A percentile compares a stretch with the other conserved stretches of the same genome.
These are phyloP conservation scores for Carcina quercana DNA, from an alignment of 2,888 invertebrate genomes.

Conservation along the genomic window DNA sequence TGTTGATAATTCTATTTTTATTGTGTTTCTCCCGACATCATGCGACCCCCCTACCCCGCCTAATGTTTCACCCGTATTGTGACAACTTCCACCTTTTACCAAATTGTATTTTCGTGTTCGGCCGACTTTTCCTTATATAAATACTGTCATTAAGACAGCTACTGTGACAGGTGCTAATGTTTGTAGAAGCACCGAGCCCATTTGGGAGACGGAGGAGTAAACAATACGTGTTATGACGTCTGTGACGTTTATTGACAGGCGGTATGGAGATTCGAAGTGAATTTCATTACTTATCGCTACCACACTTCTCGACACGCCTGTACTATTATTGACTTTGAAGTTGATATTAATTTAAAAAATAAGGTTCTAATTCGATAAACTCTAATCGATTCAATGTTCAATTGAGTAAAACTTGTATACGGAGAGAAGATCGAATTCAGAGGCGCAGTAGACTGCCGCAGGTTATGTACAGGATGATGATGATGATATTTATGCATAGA, in stretches of 20 bases:
- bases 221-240: slow-evolving; percentile 41
- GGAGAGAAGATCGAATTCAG: too few species aligned
- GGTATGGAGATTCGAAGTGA: slow-evolving; percentile 22
- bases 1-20: slow-evolving; percentile 5
- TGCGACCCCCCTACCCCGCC: slow-evolving; percentile 37
- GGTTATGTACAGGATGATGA: too few species aligned
- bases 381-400: too few species aligned
- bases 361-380: too few species aligned
- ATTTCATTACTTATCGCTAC: too few species aligned
- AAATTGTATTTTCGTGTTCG: slow-evolving; percentile 73
- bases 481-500: too few species aligned
- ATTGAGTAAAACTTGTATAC: too few species aligned
- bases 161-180: slow-evolving; percentile 67
- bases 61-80: slow-evolving; percentile 67
- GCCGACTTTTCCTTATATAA: slow-evolving; percentile 72
- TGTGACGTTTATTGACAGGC: slow-evolving; percentile 30
- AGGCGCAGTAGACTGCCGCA: too few species aligned
- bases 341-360: too few species aligned
- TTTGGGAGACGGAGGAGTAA: slow-evolving; percentile 53
- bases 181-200: slow-evolving; percentile 51
- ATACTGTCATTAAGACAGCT: slow-evolving; percentile 71
- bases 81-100: slow-evolving; percentile 69
- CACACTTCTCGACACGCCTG: too few species aligned
- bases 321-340: too few species aligned
- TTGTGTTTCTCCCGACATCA: slow-evolving; percentile 6